These are phyloP conservation scores for Polyodon spathula DNA, from an alignment of 2,113 vertebrate species.

Conservation along the genomic window DNA sequence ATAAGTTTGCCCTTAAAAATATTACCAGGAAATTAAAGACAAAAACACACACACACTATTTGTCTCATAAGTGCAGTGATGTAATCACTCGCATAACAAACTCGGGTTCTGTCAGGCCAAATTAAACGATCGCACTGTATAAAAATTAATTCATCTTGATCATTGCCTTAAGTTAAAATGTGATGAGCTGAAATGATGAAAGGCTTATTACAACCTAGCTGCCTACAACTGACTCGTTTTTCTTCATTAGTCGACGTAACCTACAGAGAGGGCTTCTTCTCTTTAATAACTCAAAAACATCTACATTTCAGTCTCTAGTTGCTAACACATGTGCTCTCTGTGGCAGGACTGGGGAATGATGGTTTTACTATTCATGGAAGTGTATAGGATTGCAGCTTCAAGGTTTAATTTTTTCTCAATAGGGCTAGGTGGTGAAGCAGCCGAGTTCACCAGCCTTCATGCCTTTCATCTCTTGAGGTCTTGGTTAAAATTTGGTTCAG, in stretches of 20 bases:
- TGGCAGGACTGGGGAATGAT: too few species aligned
- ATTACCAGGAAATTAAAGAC: not conserved
- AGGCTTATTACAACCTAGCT: constrained; percentile 31
- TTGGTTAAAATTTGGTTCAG: too few species aligned
- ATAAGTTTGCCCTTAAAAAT: too few species aligned
- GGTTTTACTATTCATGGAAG: too few species aligned
- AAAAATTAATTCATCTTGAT: constrained; percentile 26
- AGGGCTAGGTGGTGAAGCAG: too few species aligned
- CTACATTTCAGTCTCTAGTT: not conserved
- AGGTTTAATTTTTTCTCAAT: too few species aligned
- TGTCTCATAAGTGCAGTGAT: not conserved
- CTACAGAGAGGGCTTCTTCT: not conserved
- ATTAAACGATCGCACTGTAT: constrained; percentile 21
- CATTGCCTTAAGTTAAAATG: constrained; percentile 22
- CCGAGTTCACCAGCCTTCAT: too few species aligned
- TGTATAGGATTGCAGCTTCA: too few species aligned
- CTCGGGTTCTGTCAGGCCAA: constrained; percentile 10
- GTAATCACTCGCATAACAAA: not conserved
- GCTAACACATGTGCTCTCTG: too few species aligned
- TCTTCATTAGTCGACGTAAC: constrained; percentile 26
- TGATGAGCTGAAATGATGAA: constrained; percentile 30
- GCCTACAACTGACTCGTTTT: constrained; percentile 25
- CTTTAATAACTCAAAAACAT: not conserved
- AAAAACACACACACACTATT: not conserved
- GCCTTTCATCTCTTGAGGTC: too few species aligned